A percentile compares a stretch with the other conserved stretches of the same genome.
phyloP scores from a whole-genome alignment of 2,888 invertebrate genomes.

The Drosophila mayaguana region DNA sequence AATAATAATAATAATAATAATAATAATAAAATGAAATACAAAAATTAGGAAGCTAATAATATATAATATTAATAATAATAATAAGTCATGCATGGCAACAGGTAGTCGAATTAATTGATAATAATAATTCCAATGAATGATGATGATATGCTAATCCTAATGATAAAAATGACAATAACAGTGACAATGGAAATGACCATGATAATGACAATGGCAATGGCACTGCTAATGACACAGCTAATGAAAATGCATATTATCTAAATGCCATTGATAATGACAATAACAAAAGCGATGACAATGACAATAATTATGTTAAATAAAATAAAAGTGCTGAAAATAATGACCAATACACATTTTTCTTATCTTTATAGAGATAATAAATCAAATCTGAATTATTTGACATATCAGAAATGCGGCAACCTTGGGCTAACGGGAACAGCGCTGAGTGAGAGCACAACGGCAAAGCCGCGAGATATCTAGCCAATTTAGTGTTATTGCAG shows the following conservation, averaged over 20 bases:
- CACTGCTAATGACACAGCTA: neutral
- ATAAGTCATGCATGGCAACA: too few species aligned
- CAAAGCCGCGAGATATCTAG: constrained; percentile 77
- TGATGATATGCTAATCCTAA: neutral
- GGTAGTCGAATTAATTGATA: too few species aligned
- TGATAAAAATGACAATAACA: neutral
- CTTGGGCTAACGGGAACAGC: constrained; percentile 56
- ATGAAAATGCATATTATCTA: too few species aligned
- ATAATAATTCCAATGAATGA: neutral
- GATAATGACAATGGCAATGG: neutral
- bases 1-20: too few species aligned
- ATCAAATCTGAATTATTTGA: neutral
- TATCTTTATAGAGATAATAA: neutral
- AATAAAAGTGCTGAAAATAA: neutral
- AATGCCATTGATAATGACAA: neutral
- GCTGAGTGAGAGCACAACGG: constrained; percentile 48
- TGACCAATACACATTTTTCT: neutral
- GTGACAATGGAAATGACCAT: neutral
- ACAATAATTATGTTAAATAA: too few species aligned
- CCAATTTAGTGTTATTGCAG: constrained; percentile 81
- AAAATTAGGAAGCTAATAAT: too few species aligned
- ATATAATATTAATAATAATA: too few species aligned
- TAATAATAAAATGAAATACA: neutral
- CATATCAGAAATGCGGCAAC: neutral
- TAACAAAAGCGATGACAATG: neutral